Percentiles rank a stretch among this genome's conserved stretches.
phyloP scores from a whole-genome alignment of 2,113 vertebrate genomes.

The Loxodonta africana region DNA sequence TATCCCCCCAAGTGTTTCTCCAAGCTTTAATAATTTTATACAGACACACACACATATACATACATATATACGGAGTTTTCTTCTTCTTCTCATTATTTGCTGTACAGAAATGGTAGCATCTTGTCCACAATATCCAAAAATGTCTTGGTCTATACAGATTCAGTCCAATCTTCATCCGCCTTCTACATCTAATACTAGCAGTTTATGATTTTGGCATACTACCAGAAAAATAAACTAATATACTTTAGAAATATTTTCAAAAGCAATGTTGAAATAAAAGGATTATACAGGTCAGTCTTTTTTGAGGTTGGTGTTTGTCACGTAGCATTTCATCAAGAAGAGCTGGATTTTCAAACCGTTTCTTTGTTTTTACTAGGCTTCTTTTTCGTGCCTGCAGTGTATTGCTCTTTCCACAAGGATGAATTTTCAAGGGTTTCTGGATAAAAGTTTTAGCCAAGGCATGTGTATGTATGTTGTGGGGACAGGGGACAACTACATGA shows the following conservation, averaged over 20 bases:
- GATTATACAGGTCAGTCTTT: neutral
- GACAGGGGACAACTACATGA: neutral
- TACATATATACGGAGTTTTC: fast-evolving
- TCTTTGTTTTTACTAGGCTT: neutral
- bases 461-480: neutral
- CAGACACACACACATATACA: neutral
- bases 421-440: neutral
- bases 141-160: neutral
- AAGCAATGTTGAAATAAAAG: slow-evolving; percentile 21
- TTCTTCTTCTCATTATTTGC: neutral
- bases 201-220: neutral
- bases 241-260: neutral
- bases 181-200: neutral
- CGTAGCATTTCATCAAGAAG: neutral
- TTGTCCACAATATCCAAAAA: neutral
- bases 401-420: neutral
- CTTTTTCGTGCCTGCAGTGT: neutral
- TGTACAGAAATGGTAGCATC: neutral
- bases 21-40: neutral
- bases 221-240: neutral
- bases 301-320: neutral
- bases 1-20: neutral
- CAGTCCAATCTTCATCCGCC: neutral
- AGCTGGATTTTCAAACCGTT: neutral
- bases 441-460: neutral